Percentiles rank a stretch among this genome's conserved stretches.
phyloP scores from a whole-genome alignment of 1,140 invertebrate genomes.

The Pseudobourletiella spinata region DNA sequence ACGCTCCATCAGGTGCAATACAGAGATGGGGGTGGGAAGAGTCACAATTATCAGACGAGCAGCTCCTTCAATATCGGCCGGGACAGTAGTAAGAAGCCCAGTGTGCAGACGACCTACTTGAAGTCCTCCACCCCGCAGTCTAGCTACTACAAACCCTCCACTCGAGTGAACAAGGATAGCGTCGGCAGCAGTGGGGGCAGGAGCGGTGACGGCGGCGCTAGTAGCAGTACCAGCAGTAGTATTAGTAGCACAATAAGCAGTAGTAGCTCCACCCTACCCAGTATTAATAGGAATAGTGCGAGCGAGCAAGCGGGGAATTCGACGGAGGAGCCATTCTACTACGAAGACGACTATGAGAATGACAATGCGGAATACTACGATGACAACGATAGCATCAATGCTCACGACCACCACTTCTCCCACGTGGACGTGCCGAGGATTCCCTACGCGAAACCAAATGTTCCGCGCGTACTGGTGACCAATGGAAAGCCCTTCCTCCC shows the following conservation, averaged over 20 bases:
- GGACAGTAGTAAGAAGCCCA: too few relatives aligned
- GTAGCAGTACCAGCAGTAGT: too few relatives aligned
- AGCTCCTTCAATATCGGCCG: too few relatives aligned
- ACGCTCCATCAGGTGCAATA: not conserved
- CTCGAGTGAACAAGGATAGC: too few relatives aligned
- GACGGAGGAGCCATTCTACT: slow-evolving; percentile 19
- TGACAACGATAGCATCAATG: slow-evolving; percentile 25
- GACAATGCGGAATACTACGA: slow-evolving; percentile 25
- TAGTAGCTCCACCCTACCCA: too few relatives aligned
- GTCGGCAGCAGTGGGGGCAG: not conserved
- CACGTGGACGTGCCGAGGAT: slow-evolving; percentile 35
- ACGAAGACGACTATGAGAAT: slow-evolving; percentile 26
- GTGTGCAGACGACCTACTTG: too few relatives aligned
- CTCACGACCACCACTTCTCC: slow-evolving; percentile 32
- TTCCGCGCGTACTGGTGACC: slow-evolving; percentile 32
- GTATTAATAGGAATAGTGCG: not conserved
- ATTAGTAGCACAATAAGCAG: too few relatives aligned
- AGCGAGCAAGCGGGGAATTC: not conserved
- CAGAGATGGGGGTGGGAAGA: not conserved
- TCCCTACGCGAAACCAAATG: slow-evolving; percentile 35
- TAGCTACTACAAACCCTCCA: too few relatives aligned
- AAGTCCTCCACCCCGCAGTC: too few relatives aligned
- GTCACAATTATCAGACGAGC: not conserved
- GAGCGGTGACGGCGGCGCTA: too few relatives aligned
- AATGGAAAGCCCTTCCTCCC: slow-evolving; percentile 36